Evolutionary conservation across 2,888 invertebrate species (phyloP), one percentile per base, ranked within the genome.

Genomic region (Agriopis leucophaearia): DNA sequence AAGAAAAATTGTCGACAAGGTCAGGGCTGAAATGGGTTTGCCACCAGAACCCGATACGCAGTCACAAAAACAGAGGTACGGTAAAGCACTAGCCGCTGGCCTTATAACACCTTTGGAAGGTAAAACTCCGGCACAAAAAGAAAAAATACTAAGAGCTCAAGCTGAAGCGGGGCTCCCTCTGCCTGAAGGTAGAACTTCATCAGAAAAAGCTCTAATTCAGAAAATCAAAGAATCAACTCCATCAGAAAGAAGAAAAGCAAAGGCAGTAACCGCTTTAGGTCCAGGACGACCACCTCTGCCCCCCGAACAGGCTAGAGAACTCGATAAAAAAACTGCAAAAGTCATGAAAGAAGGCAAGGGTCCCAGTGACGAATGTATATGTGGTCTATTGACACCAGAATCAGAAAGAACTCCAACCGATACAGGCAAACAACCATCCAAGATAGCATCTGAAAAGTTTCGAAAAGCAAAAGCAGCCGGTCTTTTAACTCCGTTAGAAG

Each of bases 281-380:
- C 55, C 40, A 18, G 40, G 55, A 8, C 55, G 40, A 42, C 40
- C 40, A 42, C 13, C 55, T 8, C 13, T 55, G 7, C 42, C 55
- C 8, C 42, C 55, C 1, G 55, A 42, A 13, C 42, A 55, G 2
- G 55, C 55, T 18, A 12, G 8, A 18, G 55, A 72, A 55, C 36
- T 74, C 15, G 74, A 74, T 18, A 61, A 64, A 27, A 70, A 73
- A 74, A 80, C 81, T 10, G 74, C 73, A 8, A 81, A 78, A 72
- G 16, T 64, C n/a, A 63, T 80, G n/a, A 79, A 76, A 70, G 81
- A 81, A 70, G 76, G 74, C 0, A 78, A 75, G 63, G 81, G 81
- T 0, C 80, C 81, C 10, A 76, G 70, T 57, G 77, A 81, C 50
- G 79, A 81, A 69, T 81, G 81, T 42, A 79, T 81, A 52, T 80